A percentile compares a stretch with the other conserved stretches of the same genome.
phyloP scores from a whole-genome alignment of 2,113 vertebrate genomes.

The Oreochromis niloticus region DNA sequence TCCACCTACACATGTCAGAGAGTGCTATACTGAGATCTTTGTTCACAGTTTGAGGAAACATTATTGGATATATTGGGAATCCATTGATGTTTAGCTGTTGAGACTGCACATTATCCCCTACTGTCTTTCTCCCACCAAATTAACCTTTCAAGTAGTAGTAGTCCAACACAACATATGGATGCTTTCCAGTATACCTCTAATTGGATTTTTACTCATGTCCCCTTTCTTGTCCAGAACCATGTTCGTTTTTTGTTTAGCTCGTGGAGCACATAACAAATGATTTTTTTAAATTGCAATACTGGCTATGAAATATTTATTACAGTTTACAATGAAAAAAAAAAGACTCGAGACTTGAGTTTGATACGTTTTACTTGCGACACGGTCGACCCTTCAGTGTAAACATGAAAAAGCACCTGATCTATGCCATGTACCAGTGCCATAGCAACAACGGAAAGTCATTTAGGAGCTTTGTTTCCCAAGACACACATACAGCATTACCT shows the following conservation, averaged over 20 bases:
- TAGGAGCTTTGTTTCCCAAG: background rate
- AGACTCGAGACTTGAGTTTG: background rate
- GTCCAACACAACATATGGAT: background rate
- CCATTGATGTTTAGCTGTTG: background rate
- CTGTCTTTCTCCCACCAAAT: background rate
- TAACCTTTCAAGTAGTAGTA: background rate
- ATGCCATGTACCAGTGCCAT: background rate
- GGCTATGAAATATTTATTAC: background rate
- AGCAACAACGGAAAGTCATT: background rate
- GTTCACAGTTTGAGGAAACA: background rate
- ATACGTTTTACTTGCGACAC: background rate
- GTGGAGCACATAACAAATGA: background rate
- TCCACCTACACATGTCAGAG: background rate
- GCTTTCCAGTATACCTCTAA: background rate
- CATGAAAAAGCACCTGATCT: background rate
- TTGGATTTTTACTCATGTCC: background rate
- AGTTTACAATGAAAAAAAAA: background rate
- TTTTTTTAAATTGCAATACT: background rate
- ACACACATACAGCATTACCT: background rate
- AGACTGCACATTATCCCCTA: background rate
- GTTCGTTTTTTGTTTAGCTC: fast-evolving
- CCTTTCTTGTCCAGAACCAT: background rate
- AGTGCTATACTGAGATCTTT: background rate
- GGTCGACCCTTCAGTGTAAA: background rate
- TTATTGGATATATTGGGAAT: background rate